Base-by-base conservation (phyloP, 2,888 invertebrate genomes). In the Slavum lentiscoides region DNA sequence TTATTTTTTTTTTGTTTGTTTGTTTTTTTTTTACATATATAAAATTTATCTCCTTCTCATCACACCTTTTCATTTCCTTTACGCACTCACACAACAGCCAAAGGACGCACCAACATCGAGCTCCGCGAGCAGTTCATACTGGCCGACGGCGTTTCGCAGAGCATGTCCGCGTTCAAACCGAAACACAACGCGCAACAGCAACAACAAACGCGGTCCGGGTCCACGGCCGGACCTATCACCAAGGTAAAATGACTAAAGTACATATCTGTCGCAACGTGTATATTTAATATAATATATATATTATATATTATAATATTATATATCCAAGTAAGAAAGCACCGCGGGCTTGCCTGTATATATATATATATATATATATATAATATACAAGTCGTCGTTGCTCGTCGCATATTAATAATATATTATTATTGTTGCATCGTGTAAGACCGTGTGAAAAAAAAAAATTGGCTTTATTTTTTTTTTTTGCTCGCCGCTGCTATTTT, bases 81-180 rank as follows among this genome's bases (percentile, higher is more conserved):
- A 82, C 81, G 81, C 75, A 76, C 73, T 82, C 83, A 83, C 82
- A 98, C 82, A 98, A 83, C 82, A 98, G 98, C 98, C 90, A 97
- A 98, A 91, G 98, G 98, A 90, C 94, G 98, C 90, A 98, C 98
- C 89, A 99, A 99, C 92, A 95, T 98, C 90, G 98, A 98, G 91
- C 92, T 99, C 87, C 92, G 98, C 87, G 98, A 98, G 89, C 96
- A 97, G 90, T 98, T 98, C 91, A 96, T 97, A 88, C 91, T 98
- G 90, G 97, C 98, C 86, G 95, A 97, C 88, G 98, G 98, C 87
- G 97, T 97, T 85, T 95, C 96, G 87, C 98, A 99, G 91, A 95
- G 95, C 87, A 98, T 99, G 97, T 94, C 97, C 86, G 95, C 96
- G 86, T 99, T 99, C 92, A 94, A 94, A 89, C 93, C 97, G 87